Evolutionary conservation across 2,888 invertebrate genomes (phyloP).

Genomic region (Orgyia antiqua): DNA sequence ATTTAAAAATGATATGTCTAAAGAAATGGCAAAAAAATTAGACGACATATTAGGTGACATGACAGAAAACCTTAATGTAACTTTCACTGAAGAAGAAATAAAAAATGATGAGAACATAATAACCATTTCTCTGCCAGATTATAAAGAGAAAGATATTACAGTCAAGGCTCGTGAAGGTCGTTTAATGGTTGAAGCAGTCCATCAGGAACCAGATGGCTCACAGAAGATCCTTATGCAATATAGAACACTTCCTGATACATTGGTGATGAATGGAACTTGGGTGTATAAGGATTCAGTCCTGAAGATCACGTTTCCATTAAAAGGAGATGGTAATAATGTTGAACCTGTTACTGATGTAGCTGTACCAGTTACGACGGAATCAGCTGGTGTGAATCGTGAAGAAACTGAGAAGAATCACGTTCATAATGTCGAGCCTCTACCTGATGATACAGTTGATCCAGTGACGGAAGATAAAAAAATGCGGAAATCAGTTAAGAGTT

Average conservation of each 20-base stretch:
- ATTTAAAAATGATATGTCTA: slow-evolving; percentile 47
- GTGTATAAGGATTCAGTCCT: slow-evolving; percentile 39
- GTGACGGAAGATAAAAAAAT: no score
- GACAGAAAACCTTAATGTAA: slow-evolving; percentile 33
- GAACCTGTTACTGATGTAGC: slow-evolving; percentile 12
- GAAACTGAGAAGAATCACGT: slow-evolving; percentile 36
- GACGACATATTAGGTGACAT: slow-evolving; percentile 41
- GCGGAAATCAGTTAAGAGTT: no score
- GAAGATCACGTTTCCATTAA: slow-evolving; percentile 48
- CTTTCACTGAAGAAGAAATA: slow-evolving; percentile 42
- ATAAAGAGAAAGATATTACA: slow-evolving; percentile 51
- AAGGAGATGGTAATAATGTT: slow-evolving; percentile 11
- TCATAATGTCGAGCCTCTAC: no score
- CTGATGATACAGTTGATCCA: no score
- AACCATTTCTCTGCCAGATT: slow-evolving; percentile 41
- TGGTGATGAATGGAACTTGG: slow-evolving; percentile 53
- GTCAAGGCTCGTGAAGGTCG: slow-evolving; percentile 56
- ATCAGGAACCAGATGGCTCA: slow-evolving; percentile 22
- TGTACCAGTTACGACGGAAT: slow-evolving; percentile 9
- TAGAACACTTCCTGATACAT: slow-evolving; percentile 39
- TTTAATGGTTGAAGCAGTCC: slow-evolving; percentile 55
- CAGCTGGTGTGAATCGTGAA: slow-evolving; percentile 32
- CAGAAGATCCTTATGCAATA: slow-evolving; percentile 41
- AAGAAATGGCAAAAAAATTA: no score
- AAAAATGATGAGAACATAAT: slow-evolving; percentile 49